These are phyloP conservation scores for Hirtodrosophila cameraria DNA, from an alignment of 2,888 invertebrate species.

Conservation along the genomic window DNA sequence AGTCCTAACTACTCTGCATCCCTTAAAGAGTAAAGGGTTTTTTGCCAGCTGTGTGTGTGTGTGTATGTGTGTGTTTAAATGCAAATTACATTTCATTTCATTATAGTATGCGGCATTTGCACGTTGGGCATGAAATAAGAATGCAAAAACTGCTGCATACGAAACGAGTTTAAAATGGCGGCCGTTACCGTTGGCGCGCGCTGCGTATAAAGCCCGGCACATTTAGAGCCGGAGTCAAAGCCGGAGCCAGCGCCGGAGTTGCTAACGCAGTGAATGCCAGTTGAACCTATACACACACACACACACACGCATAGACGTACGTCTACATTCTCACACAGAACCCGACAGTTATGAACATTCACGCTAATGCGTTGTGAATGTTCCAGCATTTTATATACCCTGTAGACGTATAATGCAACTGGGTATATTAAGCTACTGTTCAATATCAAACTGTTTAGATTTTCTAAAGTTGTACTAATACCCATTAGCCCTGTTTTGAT, in stretches of 20 bases:
- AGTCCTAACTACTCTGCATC: constrained; percentile 6
- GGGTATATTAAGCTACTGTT: background rate
- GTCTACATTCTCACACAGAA: constrained; percentile 23
- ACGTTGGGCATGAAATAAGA: constrained; percentile 63
- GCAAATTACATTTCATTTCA: constrained; percentile 77
- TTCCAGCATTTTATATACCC: constrained; percentile 51
- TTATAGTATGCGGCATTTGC: constrained; percentile 73
- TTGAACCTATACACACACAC: constrained; percentile 36
- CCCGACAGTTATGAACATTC: constrained; percentile 71
- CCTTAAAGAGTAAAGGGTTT: constrained; percentile 30
- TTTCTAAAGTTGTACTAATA: too few species aligned
- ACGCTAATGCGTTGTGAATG: constrained; percentile 73
- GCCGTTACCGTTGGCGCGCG: constrained; percentile 68
- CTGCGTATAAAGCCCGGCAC: constrained; percentile 47
- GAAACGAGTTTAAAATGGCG: constrained; percentile 76
- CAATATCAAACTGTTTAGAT: too few species aligned
- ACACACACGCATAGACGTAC: constrained; percentile 1
- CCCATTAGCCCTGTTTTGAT: too few species aligned
- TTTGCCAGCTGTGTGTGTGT: constrained; percentile 21
- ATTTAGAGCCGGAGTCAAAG: constrained; percentile 36
- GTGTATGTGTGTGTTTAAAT: constrained; percentile 64
- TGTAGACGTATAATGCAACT: background rate
- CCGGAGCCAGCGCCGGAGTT: constrained; percentile 8
- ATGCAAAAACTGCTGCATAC: constrained; percentile 63
- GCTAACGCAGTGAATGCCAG: constrained; percentile 30